Percentiles rank a stretch among this genome's conserved stretches.
Evolutionary conservation across 2,113 vertebrate genomes (phyloP).

Genomic region (Limanda limanda): DNA sequence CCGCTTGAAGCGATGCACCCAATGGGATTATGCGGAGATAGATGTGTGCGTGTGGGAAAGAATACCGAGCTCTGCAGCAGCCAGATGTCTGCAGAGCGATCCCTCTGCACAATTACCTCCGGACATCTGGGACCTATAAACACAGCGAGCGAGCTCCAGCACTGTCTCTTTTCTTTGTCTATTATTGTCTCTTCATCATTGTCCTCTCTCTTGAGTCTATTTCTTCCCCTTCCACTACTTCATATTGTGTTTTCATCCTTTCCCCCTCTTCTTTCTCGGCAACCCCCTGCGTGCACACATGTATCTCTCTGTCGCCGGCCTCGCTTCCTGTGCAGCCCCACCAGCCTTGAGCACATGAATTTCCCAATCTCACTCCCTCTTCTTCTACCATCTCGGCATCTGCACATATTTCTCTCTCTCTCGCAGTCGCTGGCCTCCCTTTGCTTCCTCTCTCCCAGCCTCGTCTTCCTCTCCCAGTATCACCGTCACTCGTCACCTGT

Average conservation of each 20-base stretch:
- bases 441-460: background rate
- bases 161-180: conserved; percentile 37
- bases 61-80: conserved; percentile 60
- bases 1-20: conserved; percentile 51
- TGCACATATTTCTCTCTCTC: background rate
- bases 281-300: conserved; percentile 17
- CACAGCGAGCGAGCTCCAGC: conserved; percentile 36
- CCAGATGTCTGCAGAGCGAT: conserved; percentile 78
- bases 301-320: background rate
- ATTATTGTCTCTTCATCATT: conserved; percentile 57
- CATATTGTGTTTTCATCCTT: background rate
- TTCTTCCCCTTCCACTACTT: conserved; percentile 18
- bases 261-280: conserved; percentile 7
- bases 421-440: conserved; percentile 15
- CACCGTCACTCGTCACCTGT: conserved; percentile 47
- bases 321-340: conserved; percentile 9
- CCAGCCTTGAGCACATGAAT: conserved; percentile 15
- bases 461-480: conserved; percentile 21
- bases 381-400: background rate
- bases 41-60: conserved; percentile 51
- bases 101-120: conserved; percentile 78
- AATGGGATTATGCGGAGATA: conserved; percentile 60
- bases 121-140: conserved; percentile 79
- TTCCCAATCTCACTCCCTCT: background rate
- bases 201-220: conserved; percentile 38